Conservation (phyloP, 2,888 invertebrate genomes). For the Scotopteryx bipunctaria region DNA sequence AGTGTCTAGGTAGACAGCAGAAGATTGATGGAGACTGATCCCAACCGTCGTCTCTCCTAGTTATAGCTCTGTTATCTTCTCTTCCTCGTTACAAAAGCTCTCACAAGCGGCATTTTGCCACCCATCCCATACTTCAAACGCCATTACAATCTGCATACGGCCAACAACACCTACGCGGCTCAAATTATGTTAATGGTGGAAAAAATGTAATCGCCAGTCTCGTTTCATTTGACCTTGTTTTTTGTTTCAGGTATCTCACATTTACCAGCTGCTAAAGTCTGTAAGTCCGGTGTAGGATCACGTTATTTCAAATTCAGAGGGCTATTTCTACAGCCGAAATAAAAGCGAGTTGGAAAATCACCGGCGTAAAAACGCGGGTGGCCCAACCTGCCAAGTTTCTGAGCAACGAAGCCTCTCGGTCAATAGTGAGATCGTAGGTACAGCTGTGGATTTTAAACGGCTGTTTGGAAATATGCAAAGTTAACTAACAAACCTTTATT, state of each 20-base stretch:
- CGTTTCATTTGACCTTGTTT: constrained; percentile 59
- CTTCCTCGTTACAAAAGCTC: constrained; percentile 61
- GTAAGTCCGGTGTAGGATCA: constrained; percentile 28
- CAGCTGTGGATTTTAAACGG: not conserved
- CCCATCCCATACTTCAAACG: constrained; percentile 62
- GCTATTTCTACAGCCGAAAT: not conserved
- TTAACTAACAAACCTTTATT: constrained; percentile 53
- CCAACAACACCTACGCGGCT: constrained; percentile 50
- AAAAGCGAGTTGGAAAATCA: constrained; percentile 1
- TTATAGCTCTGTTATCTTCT: constrained; percentile 61
- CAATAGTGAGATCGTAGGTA: too few species aligned
- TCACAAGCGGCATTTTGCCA: constrained; percentile 53
- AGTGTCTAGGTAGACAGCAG: not conserved
- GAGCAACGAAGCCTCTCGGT: too few species aligned
- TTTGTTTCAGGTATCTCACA: constrained; percentile 64
- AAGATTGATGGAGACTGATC: constrained; percentile 32
- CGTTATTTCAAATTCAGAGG: not conserved
- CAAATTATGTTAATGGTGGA: constrained; percentile 62
- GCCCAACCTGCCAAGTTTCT: constrained; percentile 34
- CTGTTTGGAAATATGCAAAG: constrained; percentile 51
- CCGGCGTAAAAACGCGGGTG: not conserved
- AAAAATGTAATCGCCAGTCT: constrained; percentile 56
- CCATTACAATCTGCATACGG: constrained; percentile 58
- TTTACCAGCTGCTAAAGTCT: constrained; percentile 29
- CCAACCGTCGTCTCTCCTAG: not conserved